phyloP scores from a whole-genome alignment of 53 echinoderm and acorn worm genomes.

The Actinopyga echinites region DNA sequence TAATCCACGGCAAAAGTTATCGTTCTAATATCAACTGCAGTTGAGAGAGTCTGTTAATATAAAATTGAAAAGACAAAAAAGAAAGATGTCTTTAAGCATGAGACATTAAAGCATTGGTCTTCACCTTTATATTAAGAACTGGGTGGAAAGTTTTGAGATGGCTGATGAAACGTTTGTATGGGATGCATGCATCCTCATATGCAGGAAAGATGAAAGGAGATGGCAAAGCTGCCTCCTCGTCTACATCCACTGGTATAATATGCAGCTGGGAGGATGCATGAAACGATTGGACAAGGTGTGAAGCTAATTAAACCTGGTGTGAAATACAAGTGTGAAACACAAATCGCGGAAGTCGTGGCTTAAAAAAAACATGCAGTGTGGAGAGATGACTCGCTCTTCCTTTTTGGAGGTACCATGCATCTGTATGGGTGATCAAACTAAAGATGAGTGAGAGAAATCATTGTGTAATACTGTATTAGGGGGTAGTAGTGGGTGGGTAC shows the following conservation, averaged over 20 bases:
- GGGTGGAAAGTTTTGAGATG: background rate
- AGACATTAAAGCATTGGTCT: background rate
- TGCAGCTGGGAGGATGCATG: background rate
- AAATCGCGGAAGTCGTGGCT: background rate
- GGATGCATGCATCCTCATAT: background rate
- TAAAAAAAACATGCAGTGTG: too few species aligned
- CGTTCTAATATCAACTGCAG: background rate
- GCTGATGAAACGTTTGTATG: background rate
- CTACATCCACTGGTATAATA: background rate
- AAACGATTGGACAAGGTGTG: constrained; percentile 11
- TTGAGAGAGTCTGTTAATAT: background rate
- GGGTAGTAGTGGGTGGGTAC: too few species aligned
- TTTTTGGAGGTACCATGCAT: too few species aligned
- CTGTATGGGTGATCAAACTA: too few species aligned
- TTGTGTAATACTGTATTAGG: too few species aligned
- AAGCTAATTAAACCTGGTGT: constrained; percentile 32
- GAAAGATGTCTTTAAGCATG: background rate
- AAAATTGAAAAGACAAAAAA: background rate
- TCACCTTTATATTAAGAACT: background rate
- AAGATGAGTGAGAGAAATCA: too few species aligned
- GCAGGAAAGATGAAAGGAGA: constrained; percentile 13
- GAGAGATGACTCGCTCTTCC: too few species aligned
- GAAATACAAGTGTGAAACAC: background rate
- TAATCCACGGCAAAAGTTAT: constrained; percentile 3
- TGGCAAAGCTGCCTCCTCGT: background rate